phyloP scores from a whole-genome alignment of 2,888 invertebrate genomes.

The Taphrorychus bicolor region DNA sequence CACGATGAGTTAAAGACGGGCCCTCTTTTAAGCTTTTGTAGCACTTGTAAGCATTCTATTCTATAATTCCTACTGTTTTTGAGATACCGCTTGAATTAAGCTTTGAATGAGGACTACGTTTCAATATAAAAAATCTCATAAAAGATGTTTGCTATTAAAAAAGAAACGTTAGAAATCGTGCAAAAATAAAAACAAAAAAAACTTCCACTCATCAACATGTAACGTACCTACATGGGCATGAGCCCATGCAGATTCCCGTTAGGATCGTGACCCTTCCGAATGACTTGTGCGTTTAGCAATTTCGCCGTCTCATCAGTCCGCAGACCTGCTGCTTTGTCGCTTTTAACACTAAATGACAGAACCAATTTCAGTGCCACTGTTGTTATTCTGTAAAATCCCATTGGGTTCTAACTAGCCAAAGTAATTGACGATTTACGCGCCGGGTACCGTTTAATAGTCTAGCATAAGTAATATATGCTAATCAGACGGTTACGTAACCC shows the following conservation, averaged over 20 bases:
- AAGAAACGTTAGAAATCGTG: neutral
- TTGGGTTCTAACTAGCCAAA: neutral
- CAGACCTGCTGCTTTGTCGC: no score
- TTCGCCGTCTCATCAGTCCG: neutral
- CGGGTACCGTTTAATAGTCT: neutral
- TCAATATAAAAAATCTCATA: no score
- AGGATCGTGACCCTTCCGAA: slow-evolving; percentile 7
- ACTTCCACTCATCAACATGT: neutral
- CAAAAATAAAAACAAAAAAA: neutral
- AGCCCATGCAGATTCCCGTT: slow-evolving; percentile 6
- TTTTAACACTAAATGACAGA: neutral
- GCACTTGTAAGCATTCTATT: no score
- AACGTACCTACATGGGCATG: neutral
- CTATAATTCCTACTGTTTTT: no score
- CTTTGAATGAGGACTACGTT: no score
- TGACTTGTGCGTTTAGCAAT: slow-evolving; percentile 1
- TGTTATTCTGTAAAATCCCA: neutral
- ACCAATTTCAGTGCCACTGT: neutral
- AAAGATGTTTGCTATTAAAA: no score
- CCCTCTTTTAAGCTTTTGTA: no score
- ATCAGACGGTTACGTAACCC: neutral
- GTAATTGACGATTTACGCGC: neutral
- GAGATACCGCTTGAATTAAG: no score
- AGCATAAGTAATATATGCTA: neutral
- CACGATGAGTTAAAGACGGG: no score